phyloP scores from a whole-genome alignment of 2,113 vertebrate genomes.

The Oxyruncus cristatus region DNA sequence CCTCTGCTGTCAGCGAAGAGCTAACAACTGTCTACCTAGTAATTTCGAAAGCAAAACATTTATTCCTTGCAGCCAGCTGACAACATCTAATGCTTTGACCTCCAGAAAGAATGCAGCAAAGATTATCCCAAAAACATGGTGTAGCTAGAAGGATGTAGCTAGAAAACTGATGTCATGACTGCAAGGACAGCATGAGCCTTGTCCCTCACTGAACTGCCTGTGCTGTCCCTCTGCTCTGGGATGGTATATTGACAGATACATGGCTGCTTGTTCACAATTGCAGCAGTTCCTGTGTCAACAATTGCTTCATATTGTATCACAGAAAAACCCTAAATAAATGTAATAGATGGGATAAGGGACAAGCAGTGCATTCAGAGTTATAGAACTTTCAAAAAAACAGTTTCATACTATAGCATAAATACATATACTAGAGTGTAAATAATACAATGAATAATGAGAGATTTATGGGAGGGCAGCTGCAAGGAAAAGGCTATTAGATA shows the following conservation, averaged over 20 bases:
- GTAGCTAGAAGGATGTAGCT: neutral
- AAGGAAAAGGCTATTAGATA: neutral
- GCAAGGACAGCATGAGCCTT: neutral
- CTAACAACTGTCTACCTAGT: neutral
- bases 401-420: neutral
- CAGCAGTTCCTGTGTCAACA: neutral
- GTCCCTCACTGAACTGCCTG: accelerated
- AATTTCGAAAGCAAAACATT: neutral
- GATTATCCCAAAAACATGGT: neutral
- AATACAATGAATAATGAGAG: neutral
- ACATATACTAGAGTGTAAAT: neutral
- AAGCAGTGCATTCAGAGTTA: neutral
- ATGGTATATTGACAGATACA: accelerated
- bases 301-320: neutral
- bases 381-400: neutral
- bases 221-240: neutral
- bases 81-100: neutral
- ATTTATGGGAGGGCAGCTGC: neutral
- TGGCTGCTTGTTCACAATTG: neutral
- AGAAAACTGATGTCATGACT: neutral
- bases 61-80: neutral
- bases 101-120: neutral
- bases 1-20: neutral
- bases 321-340: neutral
- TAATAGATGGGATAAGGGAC: neutral